Evolutionary conservation across 2,888 invertebrate genomes (phyloP), one percentile per base, ranked within the genome.

Genomic region (Nomada ferruginata): DNA sequence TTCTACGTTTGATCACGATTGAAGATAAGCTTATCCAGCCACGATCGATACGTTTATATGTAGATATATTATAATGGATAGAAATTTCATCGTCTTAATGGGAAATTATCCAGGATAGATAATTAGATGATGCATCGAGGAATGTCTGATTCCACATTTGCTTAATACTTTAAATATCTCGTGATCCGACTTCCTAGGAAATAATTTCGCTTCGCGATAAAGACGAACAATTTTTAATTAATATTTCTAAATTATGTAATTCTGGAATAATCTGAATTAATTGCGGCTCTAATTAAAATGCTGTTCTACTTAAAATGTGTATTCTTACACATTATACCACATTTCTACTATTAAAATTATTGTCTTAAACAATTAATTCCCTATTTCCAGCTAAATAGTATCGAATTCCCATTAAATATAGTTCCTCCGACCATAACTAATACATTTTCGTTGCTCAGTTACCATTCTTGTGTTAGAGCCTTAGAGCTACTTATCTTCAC

Each of bases 401-500:
- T 63, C 11, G 1, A 13, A 11, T 47, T 47, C 47, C 23, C 9
- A 4, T 23, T 10, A 18, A 18, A 11, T 23, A 7, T 11, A 0
- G 23, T 50, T 36, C 13, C 60, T 50, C 52, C 20, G 20, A 47
- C 52, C 47, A 55, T 11, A 60, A n/a, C 52, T 36, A 11, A 11
- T n/a, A 18, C 2, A 36, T 15, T 63, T 63, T 47, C 29, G 7
- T 68, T 68, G 18, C 63, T 60, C 63, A 26, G 20, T 57, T 44
- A 50, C 15, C 55, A 26, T 75, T 82, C 77, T 65, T 52, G n/a
- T 15, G 55, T 20, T n/a, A 29, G 60, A 69, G 57, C 20, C 18
- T 47, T 15, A n/a, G 26, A 20, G 68, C 50, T 66, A 65, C 71
- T 72, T 68, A 74, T 75, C 79, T 78, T 77, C 69, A 53, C 64